Base-by-base conservation (phyloP, 2,797 vertebrate species). In the Buceros bicornis region DNA sequence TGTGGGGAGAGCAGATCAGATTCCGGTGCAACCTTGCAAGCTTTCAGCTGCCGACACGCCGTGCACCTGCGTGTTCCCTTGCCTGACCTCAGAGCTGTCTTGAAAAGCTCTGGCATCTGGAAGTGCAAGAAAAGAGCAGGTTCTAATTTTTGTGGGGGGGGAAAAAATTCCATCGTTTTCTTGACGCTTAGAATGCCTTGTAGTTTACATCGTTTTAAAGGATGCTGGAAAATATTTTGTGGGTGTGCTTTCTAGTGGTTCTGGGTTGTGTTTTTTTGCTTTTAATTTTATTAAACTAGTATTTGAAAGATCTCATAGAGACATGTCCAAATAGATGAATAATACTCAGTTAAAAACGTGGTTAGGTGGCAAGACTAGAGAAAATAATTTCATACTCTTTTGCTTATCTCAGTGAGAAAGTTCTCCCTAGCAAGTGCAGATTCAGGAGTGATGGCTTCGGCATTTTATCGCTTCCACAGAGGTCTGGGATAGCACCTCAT, bases 51-150 rank as follows among this genome's bases (percentile, higher is more conserved):
- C 97, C 96, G 97, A 98, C 97, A 87, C 89, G 51, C 80, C 76
- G 97, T 95, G 97, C 98, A 98, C 98, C 98, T 99, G 98, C 97
- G 31, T 97, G 96, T 97, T 98, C 97, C 97, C 90, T 93, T 69
- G 45, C 83, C 86, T 97, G 97, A 98, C 98, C 97, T 97, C 93
- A 60, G 88, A 87, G 91, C 83, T 87, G 96, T 95, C 97, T 96
- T 81, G 93, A 95, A 97, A 98, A 97, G 96, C 91, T 89, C 81
- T 96, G 97, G 96, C 97, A 98, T 97, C 96, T 97, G 95, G 71
- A 97, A 96, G 90, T 93, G 82, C 6, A 69, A 96, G 96, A 87
- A 89, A 90, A 87, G 83, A 95, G 87, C 90, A 96, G 81, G 82
- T 77, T 96, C 96, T 91, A 93, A 85, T 90, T 96, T 97, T 94